phyloP scores from a whole-genome alignment of 2,113 vertebrate species.

The Melanocharis versteri region DNA sequence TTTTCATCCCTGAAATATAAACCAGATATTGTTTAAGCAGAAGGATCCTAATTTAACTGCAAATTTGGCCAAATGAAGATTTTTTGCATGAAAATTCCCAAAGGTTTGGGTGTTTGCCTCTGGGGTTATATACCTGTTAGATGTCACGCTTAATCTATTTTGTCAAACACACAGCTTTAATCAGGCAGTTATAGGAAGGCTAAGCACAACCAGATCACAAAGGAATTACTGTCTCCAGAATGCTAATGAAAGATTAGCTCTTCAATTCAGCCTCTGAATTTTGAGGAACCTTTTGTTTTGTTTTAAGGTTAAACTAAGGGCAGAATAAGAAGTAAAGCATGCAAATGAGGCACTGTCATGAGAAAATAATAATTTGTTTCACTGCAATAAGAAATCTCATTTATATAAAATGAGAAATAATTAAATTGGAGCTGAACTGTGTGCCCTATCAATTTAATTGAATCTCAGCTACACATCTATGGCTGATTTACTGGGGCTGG shows the following conservation, averaged over 20 bases:
- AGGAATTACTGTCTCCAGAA: not conserved
- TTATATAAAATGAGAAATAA: conserved; percentile 53
- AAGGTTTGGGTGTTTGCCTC: not conserved
- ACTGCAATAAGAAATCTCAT: conserved; percentile 19
- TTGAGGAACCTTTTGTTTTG: not conserved
- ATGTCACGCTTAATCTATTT: not conserved
- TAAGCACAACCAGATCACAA: not conserved
- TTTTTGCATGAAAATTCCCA: not conserved
- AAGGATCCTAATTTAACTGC: not conserved
- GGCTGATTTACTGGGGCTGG: not conserved
- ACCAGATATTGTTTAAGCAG: not conserved
- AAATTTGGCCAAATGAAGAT: not conserved
- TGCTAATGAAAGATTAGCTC: not conserved
- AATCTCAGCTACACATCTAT: not conserved
- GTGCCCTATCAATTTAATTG: conserved; percentile 36
- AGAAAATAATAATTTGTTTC: conserved; percentile 28
- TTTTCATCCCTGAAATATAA: not conserved
- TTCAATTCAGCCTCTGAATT: not conserved
- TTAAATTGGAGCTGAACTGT: conserved; percentile 48
- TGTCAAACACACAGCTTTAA: not conserved
- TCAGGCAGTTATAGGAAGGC: not conserved
- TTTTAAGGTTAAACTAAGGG: conserved; percentile 4
- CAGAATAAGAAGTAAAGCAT: not conserved
- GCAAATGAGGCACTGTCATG: conserved; percentile 5
- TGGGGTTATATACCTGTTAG: not conserved